Evolutionary conservation across 1,140 invertebrate genomes (phyloP).

Genomic region (Calliphora vicina): DNA sequence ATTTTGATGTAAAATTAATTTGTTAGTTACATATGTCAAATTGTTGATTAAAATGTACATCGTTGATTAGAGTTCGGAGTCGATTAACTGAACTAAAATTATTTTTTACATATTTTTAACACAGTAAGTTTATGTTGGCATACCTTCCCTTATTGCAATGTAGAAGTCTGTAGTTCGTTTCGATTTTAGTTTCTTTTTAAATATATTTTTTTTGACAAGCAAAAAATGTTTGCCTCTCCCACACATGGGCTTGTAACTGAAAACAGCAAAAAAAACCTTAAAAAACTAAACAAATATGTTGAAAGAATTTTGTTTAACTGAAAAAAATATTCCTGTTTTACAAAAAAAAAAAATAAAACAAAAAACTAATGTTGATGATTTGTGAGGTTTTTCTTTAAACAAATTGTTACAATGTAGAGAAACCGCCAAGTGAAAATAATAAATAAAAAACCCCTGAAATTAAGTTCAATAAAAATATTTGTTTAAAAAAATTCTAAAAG

Average conservation of each 20-base stretch:
- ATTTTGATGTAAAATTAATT: too few relatives aligned
- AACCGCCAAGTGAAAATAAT: background rate
- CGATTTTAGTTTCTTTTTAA: background rate
- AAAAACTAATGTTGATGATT: background rate
- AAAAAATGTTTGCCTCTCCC: constrained; percentile 32
- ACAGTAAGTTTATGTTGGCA: too few relatives aligned
- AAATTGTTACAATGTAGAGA: background rate
- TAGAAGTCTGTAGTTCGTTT: background rate
- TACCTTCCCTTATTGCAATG: background rate
- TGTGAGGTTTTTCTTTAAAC: background rate
- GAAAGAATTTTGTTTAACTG: constrained; percentile 25
- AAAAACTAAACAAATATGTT: constrained; percentile 19
- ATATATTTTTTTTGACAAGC: background rate
- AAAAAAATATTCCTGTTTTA: constrained; percentile 30
- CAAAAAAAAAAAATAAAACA: too few relatives aligned
- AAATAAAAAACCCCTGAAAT: too few relatives aligned
- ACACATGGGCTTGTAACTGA: constrained; percentile 17
- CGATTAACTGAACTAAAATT: too few relatives aligned
- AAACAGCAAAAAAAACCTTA: background rate
- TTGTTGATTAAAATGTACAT: too few relatives aligned
- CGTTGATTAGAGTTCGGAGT: too few relatives aligned
- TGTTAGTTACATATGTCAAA: too few relatives aligned
- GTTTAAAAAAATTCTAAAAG: too few relatives aligned
- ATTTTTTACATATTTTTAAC: too few relatives aligned
- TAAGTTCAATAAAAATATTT: too few relatives aligned